Percentiles rank a stretch among this genome's conserved stretches.
Evolutionary conservation across 2,113 vertebrate genomes (phyloP).

Genomic region (Passer montanus): DNA sequence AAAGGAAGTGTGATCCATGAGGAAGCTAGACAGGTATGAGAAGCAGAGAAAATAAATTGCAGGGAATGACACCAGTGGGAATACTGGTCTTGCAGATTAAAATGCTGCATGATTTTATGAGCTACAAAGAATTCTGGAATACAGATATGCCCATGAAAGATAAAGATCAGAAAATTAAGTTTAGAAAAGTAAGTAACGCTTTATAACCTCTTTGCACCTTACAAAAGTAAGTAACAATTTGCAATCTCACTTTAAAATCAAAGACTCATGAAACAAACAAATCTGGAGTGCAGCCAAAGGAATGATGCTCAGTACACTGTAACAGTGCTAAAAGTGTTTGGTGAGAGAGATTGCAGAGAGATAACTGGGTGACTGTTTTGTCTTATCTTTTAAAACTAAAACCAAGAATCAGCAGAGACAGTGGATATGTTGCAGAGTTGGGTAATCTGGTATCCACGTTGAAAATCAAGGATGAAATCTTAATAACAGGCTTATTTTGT

Average conservation of each 20-base stretch:
- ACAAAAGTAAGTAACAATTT: background rate
- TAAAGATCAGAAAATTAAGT: background rate
- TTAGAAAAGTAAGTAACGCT: background rate
- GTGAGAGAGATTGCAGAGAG: background rate
- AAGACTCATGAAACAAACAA: background rate
- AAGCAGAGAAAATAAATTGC: background rate
- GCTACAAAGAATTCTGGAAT: background rate
- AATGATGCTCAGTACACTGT: background rate
- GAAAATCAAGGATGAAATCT: background rate
- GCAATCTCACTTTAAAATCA: background rate
- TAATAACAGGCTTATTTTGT: background rate
- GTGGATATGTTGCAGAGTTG: background rate
- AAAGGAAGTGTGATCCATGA: background rate
- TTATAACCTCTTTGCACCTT: background rate
- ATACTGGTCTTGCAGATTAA: background rate
- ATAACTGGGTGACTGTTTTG: background rate
- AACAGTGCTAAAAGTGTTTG: background rate
- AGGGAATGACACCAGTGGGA: background rate
- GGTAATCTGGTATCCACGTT: background rate
- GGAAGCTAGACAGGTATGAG: background rate
- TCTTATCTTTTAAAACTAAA: background rate
- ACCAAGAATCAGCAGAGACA: background rate
- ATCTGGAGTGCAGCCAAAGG: background rate
- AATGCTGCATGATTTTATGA: background rate
- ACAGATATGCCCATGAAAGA: background rate